Percentiles rank a stretch among this genome's conserved stretches.
Evolutionary conservation across 2,797 vertebrate genomes (phyloP).

Genomic region (Enteromius fasciolatus): DNA sequence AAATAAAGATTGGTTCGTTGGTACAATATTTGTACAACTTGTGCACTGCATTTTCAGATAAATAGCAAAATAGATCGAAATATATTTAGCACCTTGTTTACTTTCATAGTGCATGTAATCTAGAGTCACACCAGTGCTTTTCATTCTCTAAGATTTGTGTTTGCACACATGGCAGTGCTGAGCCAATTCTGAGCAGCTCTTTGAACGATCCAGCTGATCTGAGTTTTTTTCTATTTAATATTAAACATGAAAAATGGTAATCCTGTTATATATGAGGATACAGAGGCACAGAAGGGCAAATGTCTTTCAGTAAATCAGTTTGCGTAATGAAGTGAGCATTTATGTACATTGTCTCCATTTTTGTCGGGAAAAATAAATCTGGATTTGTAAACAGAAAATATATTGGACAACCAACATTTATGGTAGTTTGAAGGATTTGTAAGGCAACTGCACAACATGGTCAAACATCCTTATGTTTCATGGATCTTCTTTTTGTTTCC

Average conservation of each 20-base stretch:
- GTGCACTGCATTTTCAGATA: slow-evolving; percentile 18
- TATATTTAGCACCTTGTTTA: slow-evolving; percentile 59
- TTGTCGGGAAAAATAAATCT: slow-evolving; percentile 20
- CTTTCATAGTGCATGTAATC: slow-evolving; percentile 44
- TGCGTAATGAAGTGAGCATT: slow-evolving; percentile 14
- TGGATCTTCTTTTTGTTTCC: slow-evolving; percentile 26
- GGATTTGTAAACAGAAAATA: slow-evolving; percentile 52
- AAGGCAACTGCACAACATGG: slow-evolving; percentile 60
- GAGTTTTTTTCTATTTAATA: slow-evolving; percentile 21
- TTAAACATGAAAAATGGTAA: slow-evolving; percentile 59
- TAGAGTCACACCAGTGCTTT: slow-evolving; percentile 42
- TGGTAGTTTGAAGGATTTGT: slow-evolving; percentile 41
- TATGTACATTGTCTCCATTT: slow-evolving; percentile 41
- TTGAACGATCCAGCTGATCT: not conserved
- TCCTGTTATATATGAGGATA: slow-evolving; percentile 70
- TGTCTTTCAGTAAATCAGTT: slow-evolving; percentile 33
- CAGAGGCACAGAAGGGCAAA: slow-evolving; percentile 82
- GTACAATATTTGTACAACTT: not conserved
- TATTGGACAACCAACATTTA: slow-evolving; percentile 35
- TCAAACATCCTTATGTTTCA: slow-evolving; percentile 32
- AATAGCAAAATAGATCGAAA: slow-evolving; percentile 43
- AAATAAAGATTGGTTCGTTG: slow-evolving; percentile 7
- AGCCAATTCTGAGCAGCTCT: slow-evolving; percentile 33
- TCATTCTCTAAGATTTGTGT: slow-evolving; percentile 18
- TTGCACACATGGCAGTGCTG: slow-evolving; percentile 51